Base-by-base conservation (phyloP, 2,797 vertebrate genomes). In the Semotilus atromaculatus region DNA sequence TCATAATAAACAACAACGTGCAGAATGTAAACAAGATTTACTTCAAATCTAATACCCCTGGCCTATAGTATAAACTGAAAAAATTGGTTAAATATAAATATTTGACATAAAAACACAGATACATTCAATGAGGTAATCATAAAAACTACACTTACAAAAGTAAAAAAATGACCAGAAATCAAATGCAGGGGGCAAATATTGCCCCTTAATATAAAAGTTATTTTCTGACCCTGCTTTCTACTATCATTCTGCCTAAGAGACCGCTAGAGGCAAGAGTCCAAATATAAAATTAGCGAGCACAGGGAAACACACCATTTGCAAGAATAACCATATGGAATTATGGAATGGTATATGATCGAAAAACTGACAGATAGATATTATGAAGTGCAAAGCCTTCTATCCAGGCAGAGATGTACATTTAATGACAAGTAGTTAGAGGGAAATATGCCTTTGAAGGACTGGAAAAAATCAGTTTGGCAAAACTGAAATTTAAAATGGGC, bases 401-500 rank as follows among this genome's bases (percentile, higher is more conserved):
- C n/a, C 60, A 55, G 45, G 19, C 26, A 40, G 4, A 55, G 60
- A 76, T 4, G 18, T 23, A 31, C 45, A 43, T 76, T 64, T 76
- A 76, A 83, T 83, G 45, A 67, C n/a, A 75, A 55, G 40, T 19
- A 67, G 55, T 23, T 43, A 36, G 34, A 55, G 34, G 62, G 26
- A 75, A 74, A 38, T 4, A 43, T 64, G 58, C 58, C 58, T 74
- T 82, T 74, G 58, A 74, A 38, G 23, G 71, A 73, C 43, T 31
- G 34, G 43, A 21, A 76, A 66, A 58, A 67, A 83, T 38, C 45
- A 51, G 26, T 48, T 71, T 84, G 77, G 83, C 67, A 80, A 80
- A 85, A n/a, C n/a, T n/a, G n/a, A n/a, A 80, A 74, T 85, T 55
- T 73, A 31, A 73, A 80, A 73, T 71, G n/a, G 43, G 77, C 68